Conservation (phyloP, 2,888 invertebrate genomes). For the Argyresthia goedartella region DNA sequence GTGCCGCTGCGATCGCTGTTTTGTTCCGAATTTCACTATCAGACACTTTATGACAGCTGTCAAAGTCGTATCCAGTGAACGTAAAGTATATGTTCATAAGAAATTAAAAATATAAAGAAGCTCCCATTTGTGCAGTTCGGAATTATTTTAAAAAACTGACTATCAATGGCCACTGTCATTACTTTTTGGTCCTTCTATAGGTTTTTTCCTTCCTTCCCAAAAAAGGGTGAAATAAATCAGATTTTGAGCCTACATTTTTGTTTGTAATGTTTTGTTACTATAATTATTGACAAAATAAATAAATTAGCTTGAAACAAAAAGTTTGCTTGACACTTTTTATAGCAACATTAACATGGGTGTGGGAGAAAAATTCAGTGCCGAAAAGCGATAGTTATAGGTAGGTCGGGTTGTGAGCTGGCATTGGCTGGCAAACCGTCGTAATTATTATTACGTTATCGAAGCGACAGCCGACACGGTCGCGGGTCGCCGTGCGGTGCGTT, state of each 20-base stretch:
- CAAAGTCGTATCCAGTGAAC: background rate
- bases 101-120: background rate
- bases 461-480: too few relatives aligned
- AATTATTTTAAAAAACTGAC: background rate
- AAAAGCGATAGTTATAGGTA: slow-evolving; percentile 62
- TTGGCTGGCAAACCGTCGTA: slow-evolving; percentile 19
- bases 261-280: background rate
- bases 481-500: too few relatives aligned
- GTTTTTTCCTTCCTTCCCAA: background rate
- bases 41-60: background rate
- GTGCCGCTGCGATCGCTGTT: slow-evolving; percentile 4
- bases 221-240: background rate
- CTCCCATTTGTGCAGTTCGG: background rate
- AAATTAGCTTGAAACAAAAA: background rate
- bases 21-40: slow-evolving; percentile 1
- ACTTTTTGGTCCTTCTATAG: background rate
- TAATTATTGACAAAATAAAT: background rate
- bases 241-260: background rate
- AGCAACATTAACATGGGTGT: slow-evolving; percentile 60
- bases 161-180: background rate
- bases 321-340: background rate
- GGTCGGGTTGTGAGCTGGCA: slow-evolving; percentile 65
- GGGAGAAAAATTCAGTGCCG: slow-evolving; percentile 53
- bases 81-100: background rate
- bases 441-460: too few relatives aligned